Conservation (phyloP, 2,888 invertebrate species). For the Boloria euphrosyne region DNA sequence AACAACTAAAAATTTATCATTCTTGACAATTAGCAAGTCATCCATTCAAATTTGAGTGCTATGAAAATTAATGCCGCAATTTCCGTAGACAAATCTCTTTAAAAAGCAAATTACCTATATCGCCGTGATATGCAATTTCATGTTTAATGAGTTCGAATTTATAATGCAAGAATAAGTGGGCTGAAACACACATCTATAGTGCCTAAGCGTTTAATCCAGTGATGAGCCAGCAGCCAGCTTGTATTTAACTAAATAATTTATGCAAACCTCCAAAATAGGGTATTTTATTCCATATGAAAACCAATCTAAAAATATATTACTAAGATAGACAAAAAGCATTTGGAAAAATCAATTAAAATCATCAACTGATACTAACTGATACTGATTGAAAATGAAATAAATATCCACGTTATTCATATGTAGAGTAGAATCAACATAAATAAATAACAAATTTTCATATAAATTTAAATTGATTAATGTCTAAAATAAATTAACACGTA, state of each 20-base stretch:
- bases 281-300: too few species aligned
- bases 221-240: background rate
- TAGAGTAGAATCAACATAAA: too few species aligned
- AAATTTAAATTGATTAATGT: too few species aligned
- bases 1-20: conserved; percentile 12
- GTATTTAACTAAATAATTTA: background rate
- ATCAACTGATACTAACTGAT: too few species aligned
- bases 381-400: too few species aligned
- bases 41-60: conserved; percentile 15
- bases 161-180: conserved; percentile 37
- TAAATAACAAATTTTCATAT: too few species aligned
- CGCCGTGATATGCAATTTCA: conserved; percentile 23
- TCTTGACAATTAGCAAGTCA: conserved; percentile 21
- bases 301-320: too few species aligned
- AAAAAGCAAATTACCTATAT: conserved; percentile 5
- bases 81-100: conserved; percentile 5
- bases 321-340: too few species aligned
- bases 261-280: background rate
- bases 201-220: conserved; percentile 9
- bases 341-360: too few species aligned
- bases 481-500: too few species aligned
- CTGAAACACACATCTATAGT: conserved; percentile 33
- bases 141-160: conserved; percentile 20
- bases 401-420: too few species aligned
- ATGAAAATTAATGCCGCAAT: background rate